These are phyloP conservation scores for Capromys pilorides DNA, from an alignment of 2,797 vertebrate genomes.

Conservation along the genomic window DNA sequence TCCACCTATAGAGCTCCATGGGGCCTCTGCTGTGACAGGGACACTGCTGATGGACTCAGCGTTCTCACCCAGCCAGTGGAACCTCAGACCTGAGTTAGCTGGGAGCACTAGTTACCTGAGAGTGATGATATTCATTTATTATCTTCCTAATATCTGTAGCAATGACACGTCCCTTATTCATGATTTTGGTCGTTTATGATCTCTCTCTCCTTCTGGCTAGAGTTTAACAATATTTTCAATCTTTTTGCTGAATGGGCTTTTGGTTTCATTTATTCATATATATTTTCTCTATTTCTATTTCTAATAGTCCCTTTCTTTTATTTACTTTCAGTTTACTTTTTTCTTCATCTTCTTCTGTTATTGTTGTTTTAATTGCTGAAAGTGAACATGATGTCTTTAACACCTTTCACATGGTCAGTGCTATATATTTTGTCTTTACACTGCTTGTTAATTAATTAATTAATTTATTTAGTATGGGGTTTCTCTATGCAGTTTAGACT, in stretches of 20 bases:
- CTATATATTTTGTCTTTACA: neutral
- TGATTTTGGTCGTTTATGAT: conserved; percentile 17
- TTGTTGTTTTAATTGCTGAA: neutral
- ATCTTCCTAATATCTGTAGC: neutral
- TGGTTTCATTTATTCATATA: neutral
- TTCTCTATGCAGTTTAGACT: no score
- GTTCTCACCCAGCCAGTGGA: neutral
- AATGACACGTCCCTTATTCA: neutral
- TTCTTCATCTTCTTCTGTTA: conserved; percentile 16
- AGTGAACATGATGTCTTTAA: neutral
- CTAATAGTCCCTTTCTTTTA: neutral
- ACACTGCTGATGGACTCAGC: neutral
- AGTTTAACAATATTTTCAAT: neutral
- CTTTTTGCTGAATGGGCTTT: neutral
- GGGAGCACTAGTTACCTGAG: neutral
- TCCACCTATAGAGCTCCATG: neutral
- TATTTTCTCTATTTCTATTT: neutral
- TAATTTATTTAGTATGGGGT: no score
- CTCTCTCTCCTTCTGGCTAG: neutral
- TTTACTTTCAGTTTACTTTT: conserved; percentile 24
- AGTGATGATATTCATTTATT: neutral
- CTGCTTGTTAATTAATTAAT: neutral
- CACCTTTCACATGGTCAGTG: neutral
- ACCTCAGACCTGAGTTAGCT: neutral
- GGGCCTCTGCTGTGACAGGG: neutral